Conservation (phyloP, 1,140 invertebrate genomes). For the silkworm (Bombyx mori) region ASM3026992v2 NC_085116.1:10670001-10670500, state of each 20-base stretch:
- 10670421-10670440: neutral
- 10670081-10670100: constrained; percentile 46
- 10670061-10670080: constrained; percentile 57
- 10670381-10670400: neutral
- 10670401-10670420: constrained; percentile 2
- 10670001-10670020: constrained; percentile 25
- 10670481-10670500: constrained; percentile 58
- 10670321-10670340: constrained; percentile 28
- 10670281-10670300: constrained; percentile 67
- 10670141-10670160: constrained; percentile 20
- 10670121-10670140: constrained; percentile 22
- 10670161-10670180: constrained; percentile 70
- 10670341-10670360: no score
- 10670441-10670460: no score
- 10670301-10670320: constrained; percentile 63
- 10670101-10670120: constrained; percentile 30
- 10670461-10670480: constrained; percentile 17
- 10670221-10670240: constrained; percentile 71
- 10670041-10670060: constrained; percentile 25
- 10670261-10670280: constrained; percentile 58
- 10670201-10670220: constrained; percentile 70
- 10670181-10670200: constrained; percentile 73
- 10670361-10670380: no score
- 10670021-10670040: constrained; percentile 24
- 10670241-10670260: constrained; percentile 55